Evolutionary conservation across 1,140 invertebrate genomes (phyloP), one percentile per base, ranked within the genome.

Genomic region (Camponotus pennsylvanicus): DNA sequence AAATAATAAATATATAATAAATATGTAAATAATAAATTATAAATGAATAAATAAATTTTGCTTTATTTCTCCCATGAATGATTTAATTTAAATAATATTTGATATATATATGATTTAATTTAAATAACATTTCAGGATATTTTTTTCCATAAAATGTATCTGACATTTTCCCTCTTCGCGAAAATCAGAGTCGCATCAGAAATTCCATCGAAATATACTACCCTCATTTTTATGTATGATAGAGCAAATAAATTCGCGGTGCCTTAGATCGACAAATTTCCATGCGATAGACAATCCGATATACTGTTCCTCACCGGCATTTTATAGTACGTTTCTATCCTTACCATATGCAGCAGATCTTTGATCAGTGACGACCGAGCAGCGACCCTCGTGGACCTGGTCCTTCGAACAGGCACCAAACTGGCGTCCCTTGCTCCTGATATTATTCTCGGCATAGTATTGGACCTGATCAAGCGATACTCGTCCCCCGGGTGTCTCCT

Each of bases 391-490:
- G 90, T 77, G 49, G 89, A 92, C 79, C 89, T 93, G 9, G 85
- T 87, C 69, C 90, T 92, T 9, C 90, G 82, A 1, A 91, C 69
- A 13, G 79, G 11, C 8, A 88, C 45, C 82, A 89, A 32, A 45
- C 61, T 75, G 71, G 77, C 66, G 7, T 93, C 90, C 82, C 90
- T 92, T 40, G 64, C 4, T 11, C 52, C 27, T 13, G 89, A 84
- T 37, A 92, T 73, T 42, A 92, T 86, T 52, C 84, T 92, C 2
- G 92, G 92, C 76, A 88, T 85, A 18, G 79, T 83, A 73, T 75
- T 91, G 34, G 92, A 93, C 83, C 90, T 92, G 45, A 93, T 90
- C 70, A 93, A 77, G 70, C 92, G 91, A 87, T 94, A 94, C 83
- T 94, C 94, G 32, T 94, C 93, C 1, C 91, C 92, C 3, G 88